phyloP scores from a whole-genome alignment of 2,113 vertebrate genomes.

The Sphaerodactylus townsendi region DNA sequence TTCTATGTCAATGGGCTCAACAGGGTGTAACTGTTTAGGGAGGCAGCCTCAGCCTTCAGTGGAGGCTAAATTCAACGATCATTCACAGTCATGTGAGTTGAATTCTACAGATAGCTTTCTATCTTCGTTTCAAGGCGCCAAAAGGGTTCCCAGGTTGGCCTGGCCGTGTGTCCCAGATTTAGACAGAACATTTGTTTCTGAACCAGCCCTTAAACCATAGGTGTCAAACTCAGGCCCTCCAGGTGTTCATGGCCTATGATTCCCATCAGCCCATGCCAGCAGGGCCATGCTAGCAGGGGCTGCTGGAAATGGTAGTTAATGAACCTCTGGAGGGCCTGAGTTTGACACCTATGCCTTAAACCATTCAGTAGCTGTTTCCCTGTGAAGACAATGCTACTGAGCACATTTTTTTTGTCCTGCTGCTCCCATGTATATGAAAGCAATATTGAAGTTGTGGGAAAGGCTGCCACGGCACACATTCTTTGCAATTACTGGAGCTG shows the following conservation, averaged over 20 bases:
- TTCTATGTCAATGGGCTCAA: too few relatives aligned
- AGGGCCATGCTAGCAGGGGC: too few relatives aligned
- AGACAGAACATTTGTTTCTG: rapidly evolving
- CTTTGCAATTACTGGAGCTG: background rate
- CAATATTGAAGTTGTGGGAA: background rate
- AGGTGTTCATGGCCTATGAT: too few relatives aligned
- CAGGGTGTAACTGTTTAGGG: too few relatives aligned
- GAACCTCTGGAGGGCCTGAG: too few relatives aligned
- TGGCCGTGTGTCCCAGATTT: background rate
- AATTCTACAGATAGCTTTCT: background rate
- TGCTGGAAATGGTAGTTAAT: too few relatives aligned
- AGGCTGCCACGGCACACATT: background rate
- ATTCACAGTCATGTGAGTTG: background rate
- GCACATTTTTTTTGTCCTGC: too few relatives aligned
- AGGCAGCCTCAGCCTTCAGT: too few relatives aligned
- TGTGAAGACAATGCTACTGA: too few relatives aligned
- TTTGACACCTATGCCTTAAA: background rate
- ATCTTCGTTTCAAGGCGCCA: background rate
- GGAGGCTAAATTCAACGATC: background rate
- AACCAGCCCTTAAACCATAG: background rate
- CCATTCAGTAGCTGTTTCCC: too few relatives aligned
- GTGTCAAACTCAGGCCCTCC: too few relatives aligned
- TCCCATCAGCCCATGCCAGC: too few relatives aligned
- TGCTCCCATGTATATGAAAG: background rate
- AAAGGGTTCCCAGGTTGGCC: background rate